Evolutionary conservation across 2,888 invertebrate species (phyloP).

Genomic region (Cancer borealis): DNA sequence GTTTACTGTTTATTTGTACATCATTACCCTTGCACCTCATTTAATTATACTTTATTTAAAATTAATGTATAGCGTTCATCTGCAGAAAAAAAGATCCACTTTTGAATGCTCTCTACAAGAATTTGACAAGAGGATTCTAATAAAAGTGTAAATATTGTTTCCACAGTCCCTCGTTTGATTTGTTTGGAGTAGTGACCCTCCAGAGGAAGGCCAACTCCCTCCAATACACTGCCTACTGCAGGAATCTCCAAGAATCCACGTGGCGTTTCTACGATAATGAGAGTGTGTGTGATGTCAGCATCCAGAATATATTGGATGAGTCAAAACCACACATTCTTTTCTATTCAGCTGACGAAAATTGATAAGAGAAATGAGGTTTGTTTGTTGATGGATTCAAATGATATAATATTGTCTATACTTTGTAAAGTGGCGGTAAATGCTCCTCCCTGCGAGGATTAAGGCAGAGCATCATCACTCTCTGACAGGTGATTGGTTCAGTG

Average conservation of each 20-base stretch:
- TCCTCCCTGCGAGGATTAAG: not conserved
- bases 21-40: not conserved
- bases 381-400: not conserved
- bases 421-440: not conserved
- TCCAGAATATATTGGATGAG: conserved; percentile 21
- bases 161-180: conserved; percentile 33
- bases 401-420: not conserved
- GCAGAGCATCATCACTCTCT: not conserved
- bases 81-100: not conserved
- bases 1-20: not conserved
- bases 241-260: not conserved
- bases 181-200: conserved; percentile 50
- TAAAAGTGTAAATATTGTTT: not conserved
- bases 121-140: not conserved
- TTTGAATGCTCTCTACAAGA: no score
- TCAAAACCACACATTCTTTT: conserved; percentile 39
- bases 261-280: conserved; percentile 46
- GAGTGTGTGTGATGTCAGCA: not conserved
- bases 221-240: conserved; percentile 57
- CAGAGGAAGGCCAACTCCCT: not conserved
- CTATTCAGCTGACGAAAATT: not conserved
- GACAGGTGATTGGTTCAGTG: no score
- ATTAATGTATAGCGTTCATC: not conserved
- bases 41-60: not conserved
- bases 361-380: not conserved